phyloP scores from a whole-genome alignment of 2,797 vertebrate species.

The Pipistrellus pygmaeus region DNA sequence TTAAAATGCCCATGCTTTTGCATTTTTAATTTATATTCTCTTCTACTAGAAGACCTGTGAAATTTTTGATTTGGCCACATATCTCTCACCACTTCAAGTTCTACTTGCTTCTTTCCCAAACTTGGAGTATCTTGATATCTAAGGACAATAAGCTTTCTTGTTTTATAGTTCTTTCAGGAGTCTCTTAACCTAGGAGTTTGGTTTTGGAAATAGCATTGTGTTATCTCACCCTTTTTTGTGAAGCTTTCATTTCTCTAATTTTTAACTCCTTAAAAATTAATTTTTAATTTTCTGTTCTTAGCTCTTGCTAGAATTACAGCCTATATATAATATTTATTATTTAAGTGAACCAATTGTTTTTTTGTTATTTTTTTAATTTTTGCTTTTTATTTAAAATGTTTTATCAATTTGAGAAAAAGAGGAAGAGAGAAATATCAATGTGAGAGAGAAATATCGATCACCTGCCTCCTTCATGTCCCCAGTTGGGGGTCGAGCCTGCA shows the following conservation, averaged over 20 bases:
- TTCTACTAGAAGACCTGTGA: neutral
- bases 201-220: neutral
- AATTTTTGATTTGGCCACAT: neutral
- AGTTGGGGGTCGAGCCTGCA: neutral
- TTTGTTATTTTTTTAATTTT: neutral
- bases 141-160: neutral
- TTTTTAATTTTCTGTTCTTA: neutral
- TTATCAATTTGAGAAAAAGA: neutral
- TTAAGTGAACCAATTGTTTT: slow-evolving; percentile 19
- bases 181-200: neutral
- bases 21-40: neutral
- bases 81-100: neutral
- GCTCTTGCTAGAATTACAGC: neutral
- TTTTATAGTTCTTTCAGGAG: neutral
- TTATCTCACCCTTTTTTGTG: slow-evolving; percentile 9
- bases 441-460: neutral
- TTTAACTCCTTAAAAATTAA: no score
- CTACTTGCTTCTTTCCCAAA: neutral
- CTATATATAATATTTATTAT: neutral
- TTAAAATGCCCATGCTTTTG: neutral
- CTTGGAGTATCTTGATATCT: neutral
- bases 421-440: neutral
- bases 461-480: neutral
- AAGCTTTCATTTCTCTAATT: neutral
- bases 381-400: neutral